Evolutionary conservation across 2,113 vertebrate genomes (phyloP), one percentile per base, ranked within the genome.

Genomic region (Harpagus bidentatus): DNA sequence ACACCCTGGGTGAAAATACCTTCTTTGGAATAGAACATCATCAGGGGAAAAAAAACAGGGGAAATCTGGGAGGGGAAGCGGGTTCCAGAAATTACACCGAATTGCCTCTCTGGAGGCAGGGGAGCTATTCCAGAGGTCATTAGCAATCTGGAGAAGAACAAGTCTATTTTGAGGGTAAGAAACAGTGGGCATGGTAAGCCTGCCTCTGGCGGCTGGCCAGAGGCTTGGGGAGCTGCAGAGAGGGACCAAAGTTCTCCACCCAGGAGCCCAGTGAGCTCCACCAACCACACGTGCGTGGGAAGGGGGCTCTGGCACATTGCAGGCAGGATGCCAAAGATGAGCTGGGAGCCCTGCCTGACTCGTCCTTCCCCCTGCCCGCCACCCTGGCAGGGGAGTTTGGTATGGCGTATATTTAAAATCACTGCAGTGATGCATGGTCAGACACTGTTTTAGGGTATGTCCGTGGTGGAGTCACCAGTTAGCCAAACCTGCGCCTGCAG

Each of bases 51-150:
- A 36, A 40, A 29, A 32, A 0, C 4, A 26, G 9, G 23, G 38
- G 23, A 23, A 85, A 77, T 61, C 0, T 0, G 6, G 5, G 2
- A 53, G 17, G 15, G 17, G 13, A 66, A 12, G 10, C 0, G 0
- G 9, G 16, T 43, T 66, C 20, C 55, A 82, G 36, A 56, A 86
- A 47, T 77, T 22, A 61, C 3, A 6, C 3, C 40, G 59, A 0
- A 9, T 6, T 22, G 7, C n/a, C 48, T 47, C 72, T 77, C 22
- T 65, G 48, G 25, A 73, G 40, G 10, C 26, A 38, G 9, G 23
- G 6, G 6, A 72, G 14, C 4, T 17, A 11, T 42, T 92, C 38
- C 50, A n/a, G 36, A 53, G 13, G 10, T 26, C 34, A 32, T 59
- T 25, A 31, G 15, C 42, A 26, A 16, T 62, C 17, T 36, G 42